phyloP scores from a whole-genome alignment of 2,797 vertebrate species.

The Onychomys leucogaster region DNA sequence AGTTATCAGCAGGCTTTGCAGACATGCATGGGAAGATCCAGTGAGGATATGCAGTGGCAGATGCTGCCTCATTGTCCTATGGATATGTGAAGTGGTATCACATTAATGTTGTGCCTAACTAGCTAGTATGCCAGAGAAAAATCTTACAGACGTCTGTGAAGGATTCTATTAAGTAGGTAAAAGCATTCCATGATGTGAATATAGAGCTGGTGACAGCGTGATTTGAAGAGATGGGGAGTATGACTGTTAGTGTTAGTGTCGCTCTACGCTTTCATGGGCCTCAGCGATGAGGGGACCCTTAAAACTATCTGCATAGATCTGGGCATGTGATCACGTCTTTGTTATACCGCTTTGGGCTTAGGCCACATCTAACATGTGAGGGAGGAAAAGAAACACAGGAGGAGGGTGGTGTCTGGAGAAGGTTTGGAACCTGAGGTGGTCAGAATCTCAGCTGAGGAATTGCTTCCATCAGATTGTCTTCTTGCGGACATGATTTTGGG shows the following conservation, averaged over 20 bases:
- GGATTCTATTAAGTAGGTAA: not conserved
- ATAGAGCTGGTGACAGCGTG: not conserved
- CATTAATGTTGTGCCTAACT: not conserved
- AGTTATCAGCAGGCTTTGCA: not conserved
- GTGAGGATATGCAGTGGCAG: not conserved
- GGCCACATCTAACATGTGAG: not conserved
- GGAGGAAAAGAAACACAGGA: not conserved
- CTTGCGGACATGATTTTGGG: not conserved
- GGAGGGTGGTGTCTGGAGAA: not conserved
- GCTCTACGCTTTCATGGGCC: not conserved
- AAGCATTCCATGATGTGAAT: not conserved
- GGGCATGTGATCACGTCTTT: not conserved
- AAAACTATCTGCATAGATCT: not conserved
- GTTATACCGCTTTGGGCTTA: not conserved
- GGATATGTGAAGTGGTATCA: not conserved
- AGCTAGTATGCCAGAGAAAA: not conserved
- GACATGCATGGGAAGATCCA: not conserved
- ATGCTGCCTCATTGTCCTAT: not conserved
- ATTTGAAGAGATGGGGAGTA: not conserved
- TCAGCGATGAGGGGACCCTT: not conserved
- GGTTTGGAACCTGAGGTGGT: not conserved
- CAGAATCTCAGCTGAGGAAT: not conserved
- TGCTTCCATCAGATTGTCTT: not conserved
- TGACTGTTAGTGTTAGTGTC: not conserved
- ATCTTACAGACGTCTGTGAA: not conserved